Percentiles rank a stretch among this genome's conserved stretches.
These are phyloP conservation scores for Pterostichus niger DNA, from an alignment of 2,888 invertebrate species.

Conservation along the genomic window DNA sequence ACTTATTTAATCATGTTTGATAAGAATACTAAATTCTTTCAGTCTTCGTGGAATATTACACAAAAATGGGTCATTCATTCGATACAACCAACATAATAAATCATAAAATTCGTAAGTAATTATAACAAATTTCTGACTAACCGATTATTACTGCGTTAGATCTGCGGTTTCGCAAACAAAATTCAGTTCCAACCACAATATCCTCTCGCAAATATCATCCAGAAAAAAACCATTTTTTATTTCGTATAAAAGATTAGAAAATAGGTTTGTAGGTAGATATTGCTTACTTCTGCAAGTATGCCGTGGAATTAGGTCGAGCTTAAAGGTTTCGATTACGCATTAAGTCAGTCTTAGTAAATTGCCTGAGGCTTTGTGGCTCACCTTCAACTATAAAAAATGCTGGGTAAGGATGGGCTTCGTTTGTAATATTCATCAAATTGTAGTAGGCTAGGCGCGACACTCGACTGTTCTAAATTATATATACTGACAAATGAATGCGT, in stretches of 20 bases:
- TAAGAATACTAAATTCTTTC: slow-evolving; percentile 24
- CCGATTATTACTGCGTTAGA: slow-evolving; percentile 3
- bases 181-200: slow-evolving; percentile 28
- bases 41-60: slow-evolving; percentile 17
- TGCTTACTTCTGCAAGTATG: slow-evolving; percentile 48
- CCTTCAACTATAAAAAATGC: slow-evolving; percentile 64
- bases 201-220: not conserved
- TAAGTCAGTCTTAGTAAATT: slow-evolving; percentile 32
- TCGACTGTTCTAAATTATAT: slow-evolving; percentile 63
- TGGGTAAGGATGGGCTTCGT: slow-evolving; percentile 57
- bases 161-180: slow-evolving; percentile 33
- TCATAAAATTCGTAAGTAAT: slow-evolving; percentile 21
- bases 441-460: slow-evolving; percentile 50
- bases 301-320: slow-evolving; percentile 60
- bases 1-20: not conserved
- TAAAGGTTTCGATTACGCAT: slow-evolving; percentile 63
- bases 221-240: not conserved
- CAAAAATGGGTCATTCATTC: slow-evolving; percentile 1
- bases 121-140: slow-evolving; percentile 34
- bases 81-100: not conserved
- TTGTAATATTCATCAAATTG: slow-evolving; percentile 61
- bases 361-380: slow-evolving; percentile 50
- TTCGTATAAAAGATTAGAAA: slow-evolving; percentile 49
- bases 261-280: slow-evolving; percentile 24
- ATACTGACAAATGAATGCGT: slow-evolving; percentile 49